Evolutionary conservation across 1,140 invertebrate species (phyloP).

Genomic region (Heliothis subflexa): DNA sequence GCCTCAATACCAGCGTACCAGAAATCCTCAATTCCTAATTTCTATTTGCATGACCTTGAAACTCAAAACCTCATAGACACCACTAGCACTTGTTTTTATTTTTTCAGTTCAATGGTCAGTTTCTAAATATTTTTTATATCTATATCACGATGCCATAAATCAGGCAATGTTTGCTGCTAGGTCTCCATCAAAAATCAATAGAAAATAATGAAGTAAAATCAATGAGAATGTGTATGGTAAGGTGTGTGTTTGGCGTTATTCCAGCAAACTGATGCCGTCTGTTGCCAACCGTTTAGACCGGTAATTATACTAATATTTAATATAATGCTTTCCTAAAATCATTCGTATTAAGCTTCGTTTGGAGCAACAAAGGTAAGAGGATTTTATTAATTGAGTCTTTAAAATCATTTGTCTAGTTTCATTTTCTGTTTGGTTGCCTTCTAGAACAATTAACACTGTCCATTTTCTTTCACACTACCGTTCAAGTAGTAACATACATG

Average conservation of each 20-base stretch:
- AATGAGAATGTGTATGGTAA: conserved; percentile 11
- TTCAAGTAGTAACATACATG: too few relatives aligned
- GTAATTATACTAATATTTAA: conserved; percentile 34
- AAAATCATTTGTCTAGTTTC: neutral
- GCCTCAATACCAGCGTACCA: too few relatives aligned
- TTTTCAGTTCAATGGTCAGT: too few relatives aligned
- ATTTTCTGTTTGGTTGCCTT: neutral
- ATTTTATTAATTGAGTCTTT: conserved; percentile 3
- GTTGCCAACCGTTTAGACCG: conserved; percentile 34
- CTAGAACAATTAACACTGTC: too few relatives aligned
- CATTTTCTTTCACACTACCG: too few relatives aligned
- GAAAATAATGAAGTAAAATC: conserved; percentile 18
- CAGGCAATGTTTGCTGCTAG: neutral
- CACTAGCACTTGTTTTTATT: too few relatives aligned
- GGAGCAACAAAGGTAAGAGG: neutral
- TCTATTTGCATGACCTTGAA: too few relatives aligned
- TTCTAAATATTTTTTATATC: too few relatives aligned
- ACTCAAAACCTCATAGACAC: too few relatives aligned
- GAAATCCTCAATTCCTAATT: too few relatives aligned
- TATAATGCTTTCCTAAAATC: conserved; percentile 28
- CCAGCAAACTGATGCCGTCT: conserved; percentile 1
- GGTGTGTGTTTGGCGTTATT: conserved; percentile 19
- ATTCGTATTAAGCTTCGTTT: conserved; percentile 16
- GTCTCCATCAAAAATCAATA: neutral
- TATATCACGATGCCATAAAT: neutral